phyloP scores from a whole-genome alignment of 64 coral and sea anemone genomes.

The Actinia equina region DNA sequence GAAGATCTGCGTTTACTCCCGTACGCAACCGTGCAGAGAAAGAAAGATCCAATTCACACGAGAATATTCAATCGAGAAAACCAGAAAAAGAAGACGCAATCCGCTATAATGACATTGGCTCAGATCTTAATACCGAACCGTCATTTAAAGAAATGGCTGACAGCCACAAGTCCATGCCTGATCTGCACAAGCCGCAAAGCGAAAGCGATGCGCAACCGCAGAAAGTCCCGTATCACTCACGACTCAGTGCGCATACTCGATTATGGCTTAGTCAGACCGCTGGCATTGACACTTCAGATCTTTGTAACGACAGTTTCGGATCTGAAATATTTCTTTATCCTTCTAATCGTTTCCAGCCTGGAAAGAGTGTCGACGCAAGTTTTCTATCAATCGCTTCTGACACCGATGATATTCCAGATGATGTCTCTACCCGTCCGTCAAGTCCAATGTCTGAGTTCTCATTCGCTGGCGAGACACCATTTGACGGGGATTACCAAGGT shows the following conservation, averaged over 20 bases:
- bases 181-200: slow-evolving; percentile 44
- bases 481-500: slow-evolving; percentile 36
- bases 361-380: slow-evolving; percentile 46
- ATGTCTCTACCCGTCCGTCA: slow-evolving; percentile 76
- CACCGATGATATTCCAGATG: slow-evolving; percentile 62
- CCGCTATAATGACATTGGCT: background rate
- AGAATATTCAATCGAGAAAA: background rate
- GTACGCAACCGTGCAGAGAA: background rate
- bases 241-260: slow-evolving; percentile 71
- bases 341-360: slow-evolving; percentile 73
- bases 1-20: slow-evolving; percentile 19
- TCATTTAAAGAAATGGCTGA: slow-evolving; percentile 40
- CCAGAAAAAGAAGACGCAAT: background rate
- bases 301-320: slow-evolving; percentile 57
- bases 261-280: slow-evolving; percentile 84
- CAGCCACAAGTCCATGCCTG: slow-evolving; percentile 74
- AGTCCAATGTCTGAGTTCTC: slow-evolving; percentile 94
- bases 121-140: background rate
- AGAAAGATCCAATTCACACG: background rate
- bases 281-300: slow-evolving; percentile 58
- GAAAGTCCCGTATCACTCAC: slow-evolving; percentile 40
- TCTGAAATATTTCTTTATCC: slow-evolving; percentile 83
- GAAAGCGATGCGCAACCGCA: background rate
- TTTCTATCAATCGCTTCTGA: slow-evolving; percentile 43
- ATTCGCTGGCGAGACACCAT: slow-evolving; percentile 72